Evolutionary conservation across 2,113 vertebrate genomes (phyloP).

Genomic region (Pseudonaja textilis): DNA sequence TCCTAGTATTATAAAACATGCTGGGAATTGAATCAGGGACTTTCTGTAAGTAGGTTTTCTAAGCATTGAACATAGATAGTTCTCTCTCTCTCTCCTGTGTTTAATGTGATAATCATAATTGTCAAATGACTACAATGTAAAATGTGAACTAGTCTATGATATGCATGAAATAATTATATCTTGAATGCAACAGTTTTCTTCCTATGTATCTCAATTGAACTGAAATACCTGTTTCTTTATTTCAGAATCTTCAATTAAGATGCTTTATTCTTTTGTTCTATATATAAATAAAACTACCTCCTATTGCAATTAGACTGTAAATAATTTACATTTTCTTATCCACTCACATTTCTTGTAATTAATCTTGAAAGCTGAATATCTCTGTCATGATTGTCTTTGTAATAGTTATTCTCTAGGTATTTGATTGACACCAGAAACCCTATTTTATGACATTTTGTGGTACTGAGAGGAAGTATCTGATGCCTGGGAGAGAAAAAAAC

Average conservation of each 20-base stretch:
- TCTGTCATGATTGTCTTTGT: constrained; percentile 12
- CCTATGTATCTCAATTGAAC: background rate
- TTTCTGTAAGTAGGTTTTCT: background rate
- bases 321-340: constrained; percentile 16
- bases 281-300: constrained; percentile 4
- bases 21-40: background rate
- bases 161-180: background rate
- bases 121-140: background rate
- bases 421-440: constrained; percentile 16
- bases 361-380: constrained; percentile 23
- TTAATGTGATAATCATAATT: background rate
- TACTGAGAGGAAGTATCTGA: background rate
- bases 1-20: background rate
- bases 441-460: background rate
- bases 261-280: background rate
- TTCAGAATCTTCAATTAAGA: background rate
- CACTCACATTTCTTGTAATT: constrained; percentile 17
- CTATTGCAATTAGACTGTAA: constrained; percentile 1
- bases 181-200: background rate
- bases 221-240: background rate
- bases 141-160: background rate
- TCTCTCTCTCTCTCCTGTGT: background rate
- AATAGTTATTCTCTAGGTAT: constrained; percentile 18
- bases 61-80: background rate
- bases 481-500: background rate